Evolutionary conservation across 1,140 invertebrate species (phyloP).

Genomic region (Pseudomyrmex cubaensis): DNA sequence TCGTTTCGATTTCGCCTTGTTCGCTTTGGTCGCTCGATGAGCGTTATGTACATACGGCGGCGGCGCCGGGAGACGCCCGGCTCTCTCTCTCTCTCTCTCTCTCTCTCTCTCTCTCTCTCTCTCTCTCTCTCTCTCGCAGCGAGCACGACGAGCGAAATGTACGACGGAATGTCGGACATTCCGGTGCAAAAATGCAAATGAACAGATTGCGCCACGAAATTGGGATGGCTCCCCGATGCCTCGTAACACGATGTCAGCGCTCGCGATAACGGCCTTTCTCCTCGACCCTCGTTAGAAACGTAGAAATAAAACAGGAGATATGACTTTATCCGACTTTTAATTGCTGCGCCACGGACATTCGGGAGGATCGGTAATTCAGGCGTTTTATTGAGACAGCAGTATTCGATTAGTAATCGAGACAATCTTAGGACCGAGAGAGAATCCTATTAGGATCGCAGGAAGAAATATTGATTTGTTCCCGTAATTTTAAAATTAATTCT

Average conservation of each 20-base stretch:
- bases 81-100: background rate
- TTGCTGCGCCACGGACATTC: conserved; percentile 17
- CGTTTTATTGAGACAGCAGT: conserved; percentile 12
- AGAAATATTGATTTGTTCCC: background rate
- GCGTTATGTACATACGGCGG: conserved; percentile 7
- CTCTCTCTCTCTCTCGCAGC: too few species aligned
- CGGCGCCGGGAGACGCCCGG: background rate
- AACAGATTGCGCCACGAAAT: conserved; percentile 53
- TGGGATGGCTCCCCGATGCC: conserved; percentile 52
- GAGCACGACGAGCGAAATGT: conserved; percentile 26
- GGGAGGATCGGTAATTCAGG: conserved; percentile 31
- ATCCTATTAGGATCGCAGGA: background rate
- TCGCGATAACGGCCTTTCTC: conserved; percentile 44
- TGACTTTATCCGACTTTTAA: conserved; percentile 53
- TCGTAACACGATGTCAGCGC: conserved; percentile 45
- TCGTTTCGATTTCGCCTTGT: conserved; percentile 39
- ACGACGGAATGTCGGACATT: conserved; percentile 53
- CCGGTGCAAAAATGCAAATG: conserved; percentile 50
- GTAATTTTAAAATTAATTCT: background rate
- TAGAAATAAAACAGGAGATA: conserved; percentile 47
- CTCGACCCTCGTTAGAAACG: conserved; percentile 34
- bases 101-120: background rate
- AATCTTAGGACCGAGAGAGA: background rate
- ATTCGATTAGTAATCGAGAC: background rate
- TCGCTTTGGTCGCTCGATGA: background rate